Evolutionary conservation across 2,797 vertebrate species (phyloP), one percentile per base, ranked within the genome.

Genomic region (Percopsis omiscomaycus): DNA sequence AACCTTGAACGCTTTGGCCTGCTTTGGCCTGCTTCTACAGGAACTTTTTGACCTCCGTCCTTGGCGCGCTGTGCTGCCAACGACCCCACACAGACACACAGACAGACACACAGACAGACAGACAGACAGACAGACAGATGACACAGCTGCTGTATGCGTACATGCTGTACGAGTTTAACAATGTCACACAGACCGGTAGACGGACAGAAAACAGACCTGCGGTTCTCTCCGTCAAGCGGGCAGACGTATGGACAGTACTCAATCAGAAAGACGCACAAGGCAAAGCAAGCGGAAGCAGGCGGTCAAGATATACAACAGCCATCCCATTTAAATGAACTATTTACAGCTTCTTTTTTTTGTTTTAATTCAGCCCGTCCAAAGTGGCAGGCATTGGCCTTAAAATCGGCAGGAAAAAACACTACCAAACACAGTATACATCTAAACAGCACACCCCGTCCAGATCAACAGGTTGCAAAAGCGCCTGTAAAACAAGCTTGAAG

Each of bases 341-440:
- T 91, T 88, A 88, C 79, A 73, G 89, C 88, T 90, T 88, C 92
- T 88, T 89, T 93, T 92, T 91, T 81, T 77, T 37, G 37, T 37
- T 37, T 37, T 37, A 76, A 88, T 71, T 66, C 76, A 87, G 84
- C 83, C 15, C 50, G 63, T 84, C 76, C 81, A 79, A 77, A 77
- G 79, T 54, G 75, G 68, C 81, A 82, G 72, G 80, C 69, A 65
- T 75, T 49, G 72, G 80, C 69, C 67, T 75, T 49, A 58, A 16
- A 10, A 37, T 65, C 32, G 74, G 72, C 70, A 47, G 71, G 55
- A 55, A 65, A 71, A 71, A 79, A 80, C 79, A 81, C 71, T 71
- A 72, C 66, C 58, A 16, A 45, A 64, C 57, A 73, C 62, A 73
- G 79, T 46, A 22, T 61, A 68, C 71, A 71, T 81, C 71, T 70